Conservation (phyloP, 2,113 vertebrate genomes). For the Lanius ludovicianus region DNA sequence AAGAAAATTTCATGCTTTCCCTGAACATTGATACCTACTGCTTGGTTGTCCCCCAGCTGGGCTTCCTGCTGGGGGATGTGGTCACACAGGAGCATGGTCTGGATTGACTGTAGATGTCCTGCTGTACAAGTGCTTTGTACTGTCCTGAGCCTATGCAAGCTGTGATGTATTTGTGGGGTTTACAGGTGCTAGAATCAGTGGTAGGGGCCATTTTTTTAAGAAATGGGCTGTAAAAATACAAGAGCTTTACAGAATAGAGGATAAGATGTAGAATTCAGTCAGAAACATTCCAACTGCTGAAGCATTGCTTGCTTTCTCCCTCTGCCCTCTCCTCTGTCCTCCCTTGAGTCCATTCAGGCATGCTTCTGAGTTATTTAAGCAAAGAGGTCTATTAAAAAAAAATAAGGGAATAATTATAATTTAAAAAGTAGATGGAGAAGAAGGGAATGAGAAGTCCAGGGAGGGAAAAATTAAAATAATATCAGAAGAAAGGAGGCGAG, state of each 20-base stretch:
- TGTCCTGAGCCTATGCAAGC: not conserved
- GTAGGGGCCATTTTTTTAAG: not conserved
- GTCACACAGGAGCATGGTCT: rapidly evolving
- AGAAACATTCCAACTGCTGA: not conserved
- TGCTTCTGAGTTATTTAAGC: not conserved
- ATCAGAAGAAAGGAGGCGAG: not conserved
- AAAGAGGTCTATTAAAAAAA: not conserved
- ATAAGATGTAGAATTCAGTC: not conserved
- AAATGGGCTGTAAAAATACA: not conserved
- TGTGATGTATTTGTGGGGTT: not conserved
- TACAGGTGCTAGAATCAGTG: not conserved
- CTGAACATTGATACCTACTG: not conserved
- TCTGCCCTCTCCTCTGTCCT: not conserved
- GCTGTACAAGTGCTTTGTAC: not conserved
- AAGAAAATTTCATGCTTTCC: not conserved
- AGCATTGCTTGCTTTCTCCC: not conserved
- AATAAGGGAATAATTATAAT: not conserved
- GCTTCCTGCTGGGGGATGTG: not conserved
- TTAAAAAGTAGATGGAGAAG: not conserved
- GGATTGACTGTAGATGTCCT: not conserved
- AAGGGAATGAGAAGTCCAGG: not conserved
- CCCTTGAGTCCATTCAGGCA: not conserved
- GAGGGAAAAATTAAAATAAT: not conserved
- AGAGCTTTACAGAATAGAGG: not conserved
- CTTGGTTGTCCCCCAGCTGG: not conserved